A percentile compares a stretch with the other conserved stretches of the same genome.
Evolutionary conservation across 2,113 vertebrate species (phyloP).

Genomic region (Harpagus bidentatus): DNA sequence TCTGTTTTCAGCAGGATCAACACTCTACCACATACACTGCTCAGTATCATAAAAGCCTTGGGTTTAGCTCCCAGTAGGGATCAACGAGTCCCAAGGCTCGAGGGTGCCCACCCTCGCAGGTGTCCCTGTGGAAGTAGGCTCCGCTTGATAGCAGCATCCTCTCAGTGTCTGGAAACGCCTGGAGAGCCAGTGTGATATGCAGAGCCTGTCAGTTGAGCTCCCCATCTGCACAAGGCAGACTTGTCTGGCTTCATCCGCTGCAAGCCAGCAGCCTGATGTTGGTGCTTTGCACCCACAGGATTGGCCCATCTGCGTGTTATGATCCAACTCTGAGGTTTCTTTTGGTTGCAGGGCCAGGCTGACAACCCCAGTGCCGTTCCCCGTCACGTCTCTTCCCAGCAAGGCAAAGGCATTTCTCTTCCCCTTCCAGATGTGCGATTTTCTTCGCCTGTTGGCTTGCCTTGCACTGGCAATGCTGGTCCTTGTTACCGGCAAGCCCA

Average conservation of each 20-base stretch:
- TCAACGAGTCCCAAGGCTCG: fast-evolving
- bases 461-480: not conserved
- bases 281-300: not conserved
- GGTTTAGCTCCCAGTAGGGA: not conserved
- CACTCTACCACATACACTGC: fast-evolving
- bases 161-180: not conserved
- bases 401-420: not conserved
- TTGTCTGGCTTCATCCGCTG: not conserved
- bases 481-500: not conserved
- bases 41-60: not conserved
- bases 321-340: not conserved
- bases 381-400: not conserved
- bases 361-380: not conserved
- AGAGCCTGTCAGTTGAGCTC: not conserved
- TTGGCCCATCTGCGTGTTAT: not conserved
- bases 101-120: fast-evolving
- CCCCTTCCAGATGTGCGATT: not conserved
- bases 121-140: not conserved
- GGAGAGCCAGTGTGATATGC: not conserved
- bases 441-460: not conserved
- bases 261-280: not conserved
- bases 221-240: not conserved
- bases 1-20: not conserved
- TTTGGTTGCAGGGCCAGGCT: not conserved
- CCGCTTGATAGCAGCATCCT: not conserved